Evolutionary conservation across 2,888 invertebrate genomes (phyloP).

Genomic region (Chrysina gloriosa): DNA sequence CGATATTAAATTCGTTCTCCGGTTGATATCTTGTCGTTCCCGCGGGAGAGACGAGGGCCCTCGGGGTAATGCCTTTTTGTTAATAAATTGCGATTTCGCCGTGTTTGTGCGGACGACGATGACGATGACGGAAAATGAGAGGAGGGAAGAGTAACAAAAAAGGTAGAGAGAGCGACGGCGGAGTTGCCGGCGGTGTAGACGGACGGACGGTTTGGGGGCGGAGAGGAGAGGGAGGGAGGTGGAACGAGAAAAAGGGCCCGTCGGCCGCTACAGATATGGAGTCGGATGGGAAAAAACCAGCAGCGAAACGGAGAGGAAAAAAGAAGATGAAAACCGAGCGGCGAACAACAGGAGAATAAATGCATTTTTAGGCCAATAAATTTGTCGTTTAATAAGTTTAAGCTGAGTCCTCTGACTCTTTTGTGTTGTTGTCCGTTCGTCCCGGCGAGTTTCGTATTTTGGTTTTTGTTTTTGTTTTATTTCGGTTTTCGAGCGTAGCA

Average conservation of each 20-base stretch:
- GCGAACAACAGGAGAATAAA: not conserved
- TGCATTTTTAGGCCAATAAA: slow-evolving; percentile 18
- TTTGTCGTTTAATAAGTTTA: slow-evolving; percentile 25
- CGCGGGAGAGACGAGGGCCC: slow-evolving; percentile 31
- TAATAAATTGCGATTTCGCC: slow-evolving; percentile 43
- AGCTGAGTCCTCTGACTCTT: slow-evolving; percentile 1
- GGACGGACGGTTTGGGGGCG: not conserved
- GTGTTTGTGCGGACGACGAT: not conserved
- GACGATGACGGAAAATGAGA: slow-evolving; percentile 18
- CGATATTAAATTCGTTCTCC: slow-evolving; percentile 62
- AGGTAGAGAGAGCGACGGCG: not conserved
- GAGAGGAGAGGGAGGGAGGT: not conserved
- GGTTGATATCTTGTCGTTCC: slow-evolving; percentile 54
- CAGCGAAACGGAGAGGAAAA: not conserved
- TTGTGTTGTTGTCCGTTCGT: not conserved
- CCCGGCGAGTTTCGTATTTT: not conserved
- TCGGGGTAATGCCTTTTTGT: slow-evolving; percentile 29
- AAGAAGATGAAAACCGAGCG: not conserved
- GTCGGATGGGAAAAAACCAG: too few relatives aligned
- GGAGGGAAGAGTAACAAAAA: too few relatives aligned
- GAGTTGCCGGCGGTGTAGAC: not conserved
- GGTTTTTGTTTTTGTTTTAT: not conserved
- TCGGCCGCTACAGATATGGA: not conserved
- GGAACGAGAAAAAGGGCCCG: not conserved
- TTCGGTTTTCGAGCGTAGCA: too few relatives aligned